Conservation (phyloP, 2,113 vertebrate species). For the Hydropotes inermis region DNA sequence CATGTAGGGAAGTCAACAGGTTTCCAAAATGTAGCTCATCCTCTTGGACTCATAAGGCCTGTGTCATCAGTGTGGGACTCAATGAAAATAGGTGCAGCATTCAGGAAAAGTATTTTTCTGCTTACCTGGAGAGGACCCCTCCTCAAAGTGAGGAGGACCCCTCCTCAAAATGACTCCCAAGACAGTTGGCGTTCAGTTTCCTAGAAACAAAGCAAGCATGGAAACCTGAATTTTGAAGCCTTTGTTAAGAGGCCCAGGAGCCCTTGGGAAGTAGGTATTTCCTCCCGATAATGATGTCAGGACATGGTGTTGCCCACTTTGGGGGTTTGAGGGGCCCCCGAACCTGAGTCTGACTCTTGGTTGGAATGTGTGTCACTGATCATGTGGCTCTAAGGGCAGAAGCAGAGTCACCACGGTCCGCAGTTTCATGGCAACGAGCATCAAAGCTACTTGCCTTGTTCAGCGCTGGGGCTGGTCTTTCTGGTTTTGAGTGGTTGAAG, state of each 20-base stretch:
- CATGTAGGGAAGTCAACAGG: not conserved
- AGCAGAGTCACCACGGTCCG: not conserved
- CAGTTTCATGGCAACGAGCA: not conserved
- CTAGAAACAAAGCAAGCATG: not conserved
- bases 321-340: not conserved
- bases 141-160: not conserved
- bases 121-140: not conserved
- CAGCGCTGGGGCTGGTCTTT: not conserved
- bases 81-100: not conserved
- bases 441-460: not conserved
- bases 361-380: not conserved
- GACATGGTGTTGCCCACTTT: not conserved
- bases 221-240: not conserved
- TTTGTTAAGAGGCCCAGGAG: not conserved
- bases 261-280: not conserved
- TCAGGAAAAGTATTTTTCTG: not conserved
- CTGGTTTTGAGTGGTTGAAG: not conserved
- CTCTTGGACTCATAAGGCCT: not conserved
- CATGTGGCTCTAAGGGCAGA: not conserved
- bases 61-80: not conserved
- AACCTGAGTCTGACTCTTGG: not conserved
- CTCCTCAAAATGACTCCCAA: not conserved
- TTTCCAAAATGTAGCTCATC: not conserved
- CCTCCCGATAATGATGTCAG: not conserved
- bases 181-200: not conserved